These are phyloP conservation scores for Chironomus striatipennis DNA, from an alignment of 1,140 invertebrate species.

Conservation along the genomic window DNA sequence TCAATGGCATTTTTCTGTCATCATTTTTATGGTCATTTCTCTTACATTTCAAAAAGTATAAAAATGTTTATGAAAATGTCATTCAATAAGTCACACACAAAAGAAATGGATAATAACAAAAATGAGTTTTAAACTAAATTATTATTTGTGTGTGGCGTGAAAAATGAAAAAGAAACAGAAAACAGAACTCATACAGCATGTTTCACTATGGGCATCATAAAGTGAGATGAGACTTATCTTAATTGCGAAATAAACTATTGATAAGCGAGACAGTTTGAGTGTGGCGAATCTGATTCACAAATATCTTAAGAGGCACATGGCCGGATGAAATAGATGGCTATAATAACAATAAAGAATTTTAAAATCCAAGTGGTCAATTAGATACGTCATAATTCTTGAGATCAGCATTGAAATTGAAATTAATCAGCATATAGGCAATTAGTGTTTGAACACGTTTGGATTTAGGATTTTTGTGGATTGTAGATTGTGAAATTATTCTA, in stretches of 20 bases:
- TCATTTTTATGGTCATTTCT: no score
- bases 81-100: background rate
- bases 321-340: no score
- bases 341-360: no score
- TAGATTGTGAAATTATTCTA: no score
- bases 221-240: background rate
- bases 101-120: background rate
- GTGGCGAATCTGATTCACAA: background rate
- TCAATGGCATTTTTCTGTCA: background rate
- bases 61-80: background rate
- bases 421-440: background rate
- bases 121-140: background rate
- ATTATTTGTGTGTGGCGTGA: background rate
- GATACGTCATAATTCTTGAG: background rate
- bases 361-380: background rate
- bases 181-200: background rate
- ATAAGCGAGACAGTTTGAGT: background rate
- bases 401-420: background rate
- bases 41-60: no score
- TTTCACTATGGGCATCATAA: background rate
- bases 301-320: no score
- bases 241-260: slow-evolving; percentile 4
- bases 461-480: no score
- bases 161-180: background rate
- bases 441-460: no score